Conservation (phyloP, 2,888 invertebrate genomes). For the Agrypnus murinus region DNA sequence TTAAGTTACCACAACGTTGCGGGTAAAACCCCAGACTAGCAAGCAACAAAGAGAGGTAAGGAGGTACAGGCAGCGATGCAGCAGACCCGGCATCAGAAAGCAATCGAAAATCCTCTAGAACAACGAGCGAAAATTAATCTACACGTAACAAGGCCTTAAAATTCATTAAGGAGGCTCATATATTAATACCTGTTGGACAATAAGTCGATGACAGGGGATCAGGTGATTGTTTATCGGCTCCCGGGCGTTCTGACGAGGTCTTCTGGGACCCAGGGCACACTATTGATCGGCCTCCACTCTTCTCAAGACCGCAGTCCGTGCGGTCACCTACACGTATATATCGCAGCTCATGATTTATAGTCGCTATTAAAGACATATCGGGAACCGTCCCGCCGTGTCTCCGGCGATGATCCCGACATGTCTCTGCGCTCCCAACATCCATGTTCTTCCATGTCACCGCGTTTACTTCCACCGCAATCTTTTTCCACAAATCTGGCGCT, state of each 20-base stretch:
- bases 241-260: constrained; percentile 52
- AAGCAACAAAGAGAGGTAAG: background rate
- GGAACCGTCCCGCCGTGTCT: constrained; percentile 51
- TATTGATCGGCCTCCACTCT: constrained; percentile 61
- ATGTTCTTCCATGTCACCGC: constrained; percentile 47
- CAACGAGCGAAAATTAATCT: constrained; percentile 34
- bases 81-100: background rate
- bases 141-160: constrained; percentile 38
- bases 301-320: constrained; percentile 60
- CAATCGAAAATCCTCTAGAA: constrained; percentile 27
- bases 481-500: constrained; percentile 42
- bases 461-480: constrained; percentile 35
- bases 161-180: constrained; percentile 58
- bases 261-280: constrained; percentile 56
- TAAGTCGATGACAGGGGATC: constrained; percentile 63
- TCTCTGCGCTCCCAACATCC: constrained; percentile 37
- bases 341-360: constrained; percentile 64
- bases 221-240: constrained; percentile 63
- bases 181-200: constrained; percentile 66
- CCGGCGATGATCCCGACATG: constrained; percentile 43
- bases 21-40: background rate
- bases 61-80: background rate
- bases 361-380: constrained; percentile 63
- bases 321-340: constrained; percentile 64
- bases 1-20: constrained; percentile 25